phyloP scores from a whole-genome alignment of 2,888 invertebrate species.

The Galerucella pusilla region DNA sequence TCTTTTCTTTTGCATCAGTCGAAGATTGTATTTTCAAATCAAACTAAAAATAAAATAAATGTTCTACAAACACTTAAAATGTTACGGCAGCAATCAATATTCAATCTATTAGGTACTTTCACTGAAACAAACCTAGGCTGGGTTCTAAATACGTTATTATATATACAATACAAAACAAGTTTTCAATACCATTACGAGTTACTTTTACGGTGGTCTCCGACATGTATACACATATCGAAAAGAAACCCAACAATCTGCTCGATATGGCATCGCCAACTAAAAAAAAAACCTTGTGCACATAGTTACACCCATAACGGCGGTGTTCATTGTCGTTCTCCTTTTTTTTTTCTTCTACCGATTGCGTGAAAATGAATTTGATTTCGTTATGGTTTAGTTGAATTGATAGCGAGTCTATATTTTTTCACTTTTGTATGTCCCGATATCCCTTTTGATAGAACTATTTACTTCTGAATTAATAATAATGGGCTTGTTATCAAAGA shows the following conservation, averaged over 20 bases:
- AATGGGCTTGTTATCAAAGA: too few relatives aligned
- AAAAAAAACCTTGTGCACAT: constrained; percentile 14
- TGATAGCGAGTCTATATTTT: not conserved
- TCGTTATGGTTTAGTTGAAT: not conserved
- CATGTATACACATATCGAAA: constrained; percentile 5
- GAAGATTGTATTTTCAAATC: too few relatives aligned
- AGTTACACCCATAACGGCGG: constrained; percentile 20
- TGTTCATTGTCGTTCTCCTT: constrained; percentile 7
- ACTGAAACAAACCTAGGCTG: not conserved
- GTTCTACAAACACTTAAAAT: not conserved
- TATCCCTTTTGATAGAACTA: too few relatives aligned
- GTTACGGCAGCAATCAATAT: not conserved
- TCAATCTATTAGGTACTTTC: constrained; percentile 1
- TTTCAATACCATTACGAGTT: constrained; percentile 1
- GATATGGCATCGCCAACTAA: not conserved
- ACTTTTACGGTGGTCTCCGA: constrained; percentile 2
- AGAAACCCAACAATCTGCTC: constrained; percentile 4
- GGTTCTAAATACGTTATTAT: not conserved
- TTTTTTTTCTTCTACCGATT: not conserved
- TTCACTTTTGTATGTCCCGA: not conserved
- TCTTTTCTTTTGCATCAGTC: too few relatives aligned
- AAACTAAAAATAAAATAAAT: not conserved
- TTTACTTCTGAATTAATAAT: too few relatives aligned
- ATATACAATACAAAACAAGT: not conserved
- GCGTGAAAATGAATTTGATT: not conserved